A percentile compares a stretch with the other conserved stretches of the same genome.
These are phyloP conservation scores for Panagrolaimus sp. DNA, from an alignment of 1,140 invertebrate species.

Conservation along the genomic window DNA sequence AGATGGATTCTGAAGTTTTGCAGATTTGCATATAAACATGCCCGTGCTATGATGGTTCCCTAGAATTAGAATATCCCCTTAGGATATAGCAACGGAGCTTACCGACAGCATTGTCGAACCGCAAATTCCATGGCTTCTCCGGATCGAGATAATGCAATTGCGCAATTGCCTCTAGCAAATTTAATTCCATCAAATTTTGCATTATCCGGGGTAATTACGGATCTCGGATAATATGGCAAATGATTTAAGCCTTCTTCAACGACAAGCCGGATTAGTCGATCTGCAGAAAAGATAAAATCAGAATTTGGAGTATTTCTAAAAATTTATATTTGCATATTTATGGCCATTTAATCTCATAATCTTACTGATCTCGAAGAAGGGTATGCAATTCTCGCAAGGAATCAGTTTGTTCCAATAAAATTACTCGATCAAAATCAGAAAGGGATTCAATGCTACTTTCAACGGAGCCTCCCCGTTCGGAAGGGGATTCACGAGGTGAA, in stretches of 20 bases:
- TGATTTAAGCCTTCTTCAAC: conserved; percentile 98
- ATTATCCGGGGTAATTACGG: conserved; percentile 85
- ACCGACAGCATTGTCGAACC: conserved; percentile 88
- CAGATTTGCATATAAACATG: no score
- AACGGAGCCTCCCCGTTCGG: neutral
- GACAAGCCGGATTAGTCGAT: conserved; percentile 84
- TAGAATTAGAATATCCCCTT: no score
- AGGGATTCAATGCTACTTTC: neutral
- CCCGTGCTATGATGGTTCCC: no score
- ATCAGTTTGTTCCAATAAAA: conserved; percentile 39
- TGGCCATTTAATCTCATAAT: neutral
- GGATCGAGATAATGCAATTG: conserved; percentile 86
- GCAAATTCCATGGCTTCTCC: conserved; percentile 96
- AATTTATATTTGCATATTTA: neutral
- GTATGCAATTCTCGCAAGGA: conserved; percentile 77
- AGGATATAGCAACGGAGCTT: no score
- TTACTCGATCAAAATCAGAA: conserved; percentile 20
- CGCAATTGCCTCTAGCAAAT: conserved; percentile 92
- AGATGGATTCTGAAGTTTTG: no score
- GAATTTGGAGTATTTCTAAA: conserved; percentile 61
- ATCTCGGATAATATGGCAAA: conserved; percentile 80
- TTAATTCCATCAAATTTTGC: conserved; percentile 81
- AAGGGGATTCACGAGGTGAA: neutral
- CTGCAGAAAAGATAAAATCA: conserved; percentile 97
- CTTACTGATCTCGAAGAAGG: conserved; percentile 82